Base-by-base conservation (phyloP, 2,113 vertebrate genomes). In the Carassius gibelio region DNA sequence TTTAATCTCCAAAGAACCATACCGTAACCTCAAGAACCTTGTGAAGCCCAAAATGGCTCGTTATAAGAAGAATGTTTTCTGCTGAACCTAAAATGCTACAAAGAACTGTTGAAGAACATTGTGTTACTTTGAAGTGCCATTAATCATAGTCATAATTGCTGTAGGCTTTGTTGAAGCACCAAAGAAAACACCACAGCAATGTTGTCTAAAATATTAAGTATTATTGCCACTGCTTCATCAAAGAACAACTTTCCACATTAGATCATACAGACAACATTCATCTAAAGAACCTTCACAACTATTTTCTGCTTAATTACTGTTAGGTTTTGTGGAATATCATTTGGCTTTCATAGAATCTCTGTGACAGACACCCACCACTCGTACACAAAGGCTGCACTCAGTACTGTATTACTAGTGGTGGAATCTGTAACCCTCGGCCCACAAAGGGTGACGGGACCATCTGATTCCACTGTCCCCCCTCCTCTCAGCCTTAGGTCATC, bases 401-500 rank as follows among this genome's bases (percentile, higher is more conserved):
- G 69, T 86, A 87, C 83, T 79, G 85, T 74, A 86, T 26, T 80
- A 78, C 75, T 86, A 36, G n/a, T 42, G 48, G 48, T 57, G 85
- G 75, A 87, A 84, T 90, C 62, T 89, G 30, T 76, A 76, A 62
- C 59, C 62, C 23, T 80, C 57, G 15, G 55, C n/a, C 85, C 74
- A 86, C 89, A 90, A 84, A 84, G 75, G 80, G 77, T 84, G 83
- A 87, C 84, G 55, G 82, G 61, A 87, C 88, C 75, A 26, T 87
- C 75, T 88, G 88, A 87, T 82, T 86, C 83, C 86, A 87, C 81
- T 74, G 71, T 30, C 84, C 74, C 69, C 64, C 87, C 82, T 64
- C 75, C 83, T 71, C 78, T 36, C 30, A 81, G 36, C 50, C 88
- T 91, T 87, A 89, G 87, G 89, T 89, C 89, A 90, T 89, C 90